Evolutionary conservation across 2,888 invertebrate species (phyloP).

Genomic region (Brenthis daphne): DNA sequence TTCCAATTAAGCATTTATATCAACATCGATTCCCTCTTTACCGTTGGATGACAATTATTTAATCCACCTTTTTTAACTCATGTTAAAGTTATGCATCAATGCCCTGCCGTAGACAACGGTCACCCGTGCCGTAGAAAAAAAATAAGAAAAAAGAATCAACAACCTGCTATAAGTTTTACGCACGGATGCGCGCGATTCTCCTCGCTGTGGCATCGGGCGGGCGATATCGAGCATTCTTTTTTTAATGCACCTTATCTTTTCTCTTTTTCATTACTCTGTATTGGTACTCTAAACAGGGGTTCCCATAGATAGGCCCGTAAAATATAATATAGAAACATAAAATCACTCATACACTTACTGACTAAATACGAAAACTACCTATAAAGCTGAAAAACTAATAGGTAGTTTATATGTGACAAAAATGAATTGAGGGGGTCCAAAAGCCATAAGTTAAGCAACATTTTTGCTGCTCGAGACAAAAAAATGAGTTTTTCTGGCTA

Average conservation of each 20-base stretch:
- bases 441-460: too few relatives aligned
- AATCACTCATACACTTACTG: too few relatives aligned
- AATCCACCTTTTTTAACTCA: slow-evolving; percentile 32
- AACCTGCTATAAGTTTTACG: slow-evolving; percentile 46
- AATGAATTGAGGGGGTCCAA: too few relatives aligned
- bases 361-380: too few relatives aligned
- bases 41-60: slow-evolving; percentile 39
- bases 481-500: too few relatives aligned
- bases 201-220: slow-evolving; percentile 55
- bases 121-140: slow-evolving; percentile 42
- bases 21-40: slow-evolving; percentile 28
- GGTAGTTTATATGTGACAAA: too few relatives aligned
- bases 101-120: too few relatives aligned
- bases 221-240: slow-evolving; percentile 24
- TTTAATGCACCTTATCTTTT: slow-evolving; percentile 43
- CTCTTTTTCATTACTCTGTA: slow-evolving; percentile 40
- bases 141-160: slow-evolving; percentile 42
- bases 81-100: slow-evolving; percentile 27
- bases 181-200: slow-evolving; percentile 58
- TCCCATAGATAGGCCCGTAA: slow-evolving; percentile 1
- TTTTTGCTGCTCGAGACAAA: too few relatives aligned
- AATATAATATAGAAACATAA: too few relatives aligned
- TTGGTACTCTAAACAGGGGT: slow-evolving; percentile 36
- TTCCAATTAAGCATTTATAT: slow-evolving; percentile 21
- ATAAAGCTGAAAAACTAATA: too few relatives aligned